Conservation (phyloP, 2,797 vertebrate genomes). For the Psittacula derbiana region DNA sequence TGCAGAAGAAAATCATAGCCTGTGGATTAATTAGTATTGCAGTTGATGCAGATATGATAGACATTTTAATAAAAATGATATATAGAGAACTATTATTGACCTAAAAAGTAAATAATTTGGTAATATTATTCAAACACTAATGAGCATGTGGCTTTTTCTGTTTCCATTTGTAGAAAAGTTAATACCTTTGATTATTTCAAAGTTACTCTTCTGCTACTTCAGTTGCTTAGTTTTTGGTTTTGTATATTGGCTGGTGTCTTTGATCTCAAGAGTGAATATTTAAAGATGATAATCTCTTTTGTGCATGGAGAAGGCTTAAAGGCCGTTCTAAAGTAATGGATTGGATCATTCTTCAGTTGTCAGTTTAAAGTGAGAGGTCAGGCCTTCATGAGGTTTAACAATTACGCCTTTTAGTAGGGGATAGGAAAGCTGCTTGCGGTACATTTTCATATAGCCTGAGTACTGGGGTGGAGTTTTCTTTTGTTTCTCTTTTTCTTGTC, state of each 20-base stretch:
- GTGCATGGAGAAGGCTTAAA: neutral
- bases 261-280: neutral
- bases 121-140: neutral
- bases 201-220: neutral
- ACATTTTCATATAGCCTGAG: neutral
- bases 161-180: neutral
- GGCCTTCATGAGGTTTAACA: neutral
- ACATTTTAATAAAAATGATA: neutral
- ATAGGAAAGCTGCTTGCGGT: neutral
- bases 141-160: neutral
- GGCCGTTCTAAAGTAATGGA: neutral
- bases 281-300: neutral
- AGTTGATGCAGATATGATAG: neutral
- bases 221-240: neutral
- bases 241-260: neutral
- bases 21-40: neutral
- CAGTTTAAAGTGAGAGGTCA: neutral
- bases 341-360: neutral
- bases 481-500: neutral
- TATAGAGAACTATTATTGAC: neutral
- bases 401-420: neutral
- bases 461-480: neutral
- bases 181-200: neutral
- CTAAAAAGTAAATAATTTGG: rapidly evolving
- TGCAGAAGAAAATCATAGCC: neutral